Base-by-base conservation (phyloP, 92 coral and sea anemone genomes). In the Zoanthus gigantus region DNA sequence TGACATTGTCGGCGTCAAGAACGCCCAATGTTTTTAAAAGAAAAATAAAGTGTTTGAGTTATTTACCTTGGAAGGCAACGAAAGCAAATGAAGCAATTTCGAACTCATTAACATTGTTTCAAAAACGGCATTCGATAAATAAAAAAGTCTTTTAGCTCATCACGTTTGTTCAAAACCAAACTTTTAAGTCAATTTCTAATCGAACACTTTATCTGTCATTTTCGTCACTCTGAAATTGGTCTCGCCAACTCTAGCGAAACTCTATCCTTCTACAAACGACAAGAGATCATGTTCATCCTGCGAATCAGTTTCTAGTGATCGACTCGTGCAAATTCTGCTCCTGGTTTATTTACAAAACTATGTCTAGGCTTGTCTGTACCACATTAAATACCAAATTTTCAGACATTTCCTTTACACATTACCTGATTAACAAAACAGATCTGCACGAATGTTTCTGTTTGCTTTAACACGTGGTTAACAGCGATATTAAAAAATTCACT, bases 251-350 rank as follows among this genome's bases (percentile, higher is more conserved):
- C n/a, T 5, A 46, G 44, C 74, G 85, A 81, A 81, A 81, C 23
- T 81, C 85, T 65, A 81, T 66, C 67, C 85, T n/a, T 7, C 14
- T 81, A 4, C 75, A 81, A 68, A 46, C 57, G 13, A 37, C 23
- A 23, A 28, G 28, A 48, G 73, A 81, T 81, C 85, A 81, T 28
- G 85, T 81, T 81, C 60, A 65, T 44, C 56, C 56, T 4, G 9
- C 31, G 74, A 80, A 42, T 23, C 23, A 23, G 23, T 37, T 37
- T 37, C 23, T 67, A 74, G 46, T 53, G 74, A 63, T 46, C 76
- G 61, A 66, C 76, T 45, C n/a, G 18, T 9, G 75, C 16, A 52
- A 81, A 46, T 46, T 81, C 61, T 65, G 63, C 42, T 81, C 76
- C 7, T 53, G n/a, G 63, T 28, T 45, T 46, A 31, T 16, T 8